Conservation (phyloP, 2,113 vertebrate species). For the cattle (Bos taurus) region ARS-UCD2.0 NC_037350.1:16712001-16712500, state of each 20-base stretch:
- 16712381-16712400: background rate
- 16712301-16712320: background rate
- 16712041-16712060: background rate
- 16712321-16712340: background rate
- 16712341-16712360: background rate
- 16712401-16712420: background rate
- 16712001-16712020: background rate
- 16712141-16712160: background rate
- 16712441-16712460: background rate
- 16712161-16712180: background rate
- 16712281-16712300: background rate
- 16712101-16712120: background rate
- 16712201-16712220: background rate
- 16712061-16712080: background rate
- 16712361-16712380: background rate
- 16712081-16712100: background rate
- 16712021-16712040: background rate
- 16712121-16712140: fast-evolving
- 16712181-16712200: background rate
- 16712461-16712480: background rate
- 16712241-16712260: background rate
- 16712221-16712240: background rate
- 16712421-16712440: background rate
- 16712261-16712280: background rate
- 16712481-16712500: background rate